A percentile compares a stretch with the other conserved stretches of the same genome.
Conservation (phyloP, 30 jellyfish, hydroid and myxozoan species). For the Aurelia coerulea region DNA sequence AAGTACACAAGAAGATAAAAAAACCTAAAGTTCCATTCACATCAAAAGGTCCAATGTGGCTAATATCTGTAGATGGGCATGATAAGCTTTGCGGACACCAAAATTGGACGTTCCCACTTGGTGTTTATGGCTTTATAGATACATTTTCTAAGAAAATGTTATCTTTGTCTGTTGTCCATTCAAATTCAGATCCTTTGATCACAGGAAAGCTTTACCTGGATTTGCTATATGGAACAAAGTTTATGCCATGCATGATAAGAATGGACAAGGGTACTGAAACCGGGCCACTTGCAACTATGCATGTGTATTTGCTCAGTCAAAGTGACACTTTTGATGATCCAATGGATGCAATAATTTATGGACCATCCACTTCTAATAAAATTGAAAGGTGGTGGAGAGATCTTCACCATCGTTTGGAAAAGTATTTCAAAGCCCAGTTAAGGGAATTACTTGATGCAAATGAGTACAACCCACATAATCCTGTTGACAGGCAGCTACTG, state of each 20-base stretch:
- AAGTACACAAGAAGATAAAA: not conserved
- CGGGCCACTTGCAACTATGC: constrained; percentile 29
- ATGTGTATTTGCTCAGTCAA: no score
- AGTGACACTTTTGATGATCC: no score
- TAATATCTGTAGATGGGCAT: constrained; percentile 24
- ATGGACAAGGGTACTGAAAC: constrained; percentile 51
- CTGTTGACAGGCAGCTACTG: constrained; percentile 38
- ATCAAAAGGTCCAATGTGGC: constrained; percentile 14
- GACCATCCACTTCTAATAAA: no score
- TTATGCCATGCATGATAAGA: constrained; percentile 5
- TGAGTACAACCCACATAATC: constrained; percentile 18
- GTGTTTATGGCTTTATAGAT: not conserved
- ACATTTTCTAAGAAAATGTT: constrained; percentile 16
- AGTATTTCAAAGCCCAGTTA: constrained; percentile 3
- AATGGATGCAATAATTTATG: no score
- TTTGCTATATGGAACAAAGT: constrained; percentile 11
- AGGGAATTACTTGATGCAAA: not conserved
- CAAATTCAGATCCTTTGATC: constrained; percentile 23
- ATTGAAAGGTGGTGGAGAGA: no score
- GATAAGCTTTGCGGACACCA: constrained; percentile 31
- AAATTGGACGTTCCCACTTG: constrained; percentile 29
- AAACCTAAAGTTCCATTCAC: not conserved
- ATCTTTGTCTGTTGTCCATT: constrained; percentile 5
- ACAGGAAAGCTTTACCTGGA: constrained; percentile 24
- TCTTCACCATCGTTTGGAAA: no score